phyloP scores from a whole-genome alignment of 2,797 vertebrate species.

The Myotis findleyi region DNA sequence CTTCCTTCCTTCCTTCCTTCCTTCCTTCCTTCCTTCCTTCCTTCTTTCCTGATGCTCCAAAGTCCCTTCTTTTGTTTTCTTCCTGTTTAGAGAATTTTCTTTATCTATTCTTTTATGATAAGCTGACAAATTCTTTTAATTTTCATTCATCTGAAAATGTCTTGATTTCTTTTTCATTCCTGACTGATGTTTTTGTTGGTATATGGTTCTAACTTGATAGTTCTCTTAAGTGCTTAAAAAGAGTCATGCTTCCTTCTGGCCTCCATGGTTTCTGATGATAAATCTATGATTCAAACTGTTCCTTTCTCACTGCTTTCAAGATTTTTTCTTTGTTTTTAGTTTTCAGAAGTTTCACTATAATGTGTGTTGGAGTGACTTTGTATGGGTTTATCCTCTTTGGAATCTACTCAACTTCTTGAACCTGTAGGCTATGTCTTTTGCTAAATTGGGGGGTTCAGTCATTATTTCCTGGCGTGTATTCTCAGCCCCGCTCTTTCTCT shows the following conservation, averaged over 20 bases:
- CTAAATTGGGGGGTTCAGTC: background rate
- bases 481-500: background rate
- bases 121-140: background rate
- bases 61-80: background rate
- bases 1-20: no score
- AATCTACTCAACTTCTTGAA: background rate
- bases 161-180: background rate
- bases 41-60: background rate
- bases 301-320: background rate
- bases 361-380: background rate
- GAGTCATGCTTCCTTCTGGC: background rate
- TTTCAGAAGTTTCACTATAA: background rate
- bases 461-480: background rate
- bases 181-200: background rate
- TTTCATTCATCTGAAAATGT: conserved; percentile 8
- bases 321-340: background rate
- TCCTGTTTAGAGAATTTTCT: background rate
- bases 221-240: background rate
- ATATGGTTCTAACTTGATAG: background rate
- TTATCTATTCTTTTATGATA: background rate
- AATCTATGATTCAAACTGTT: background rate
- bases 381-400: background rate
- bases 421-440: background rate
- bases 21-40: background rate
- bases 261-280: background rate